A percentile compares a stretch with the other conserved stretches of the same genome.
Conservation (phyloP, 2,113 vertebrate genomes). For the Octodon degus region DNA sequence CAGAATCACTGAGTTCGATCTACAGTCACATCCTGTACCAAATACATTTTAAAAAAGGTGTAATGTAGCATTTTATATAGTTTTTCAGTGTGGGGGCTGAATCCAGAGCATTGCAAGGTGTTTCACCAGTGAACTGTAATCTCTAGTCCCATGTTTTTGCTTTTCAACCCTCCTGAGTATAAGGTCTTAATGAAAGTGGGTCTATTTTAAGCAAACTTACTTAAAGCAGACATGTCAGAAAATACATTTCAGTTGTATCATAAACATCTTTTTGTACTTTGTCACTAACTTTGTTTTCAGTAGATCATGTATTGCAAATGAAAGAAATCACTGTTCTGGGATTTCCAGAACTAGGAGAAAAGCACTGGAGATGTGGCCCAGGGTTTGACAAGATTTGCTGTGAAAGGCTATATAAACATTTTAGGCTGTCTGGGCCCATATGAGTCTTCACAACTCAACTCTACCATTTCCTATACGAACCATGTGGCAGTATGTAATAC, state of each 20-base stretch:
- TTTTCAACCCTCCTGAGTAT: background rate
- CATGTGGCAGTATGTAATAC: background rate
- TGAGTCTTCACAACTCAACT: background rate
- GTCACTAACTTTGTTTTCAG: background rate
- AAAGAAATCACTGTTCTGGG: background rate
- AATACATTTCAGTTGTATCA: background rate
- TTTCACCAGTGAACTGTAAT: background rate
- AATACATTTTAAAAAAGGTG: background rate
- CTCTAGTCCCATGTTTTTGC: background rate
- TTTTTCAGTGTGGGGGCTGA: background rate
- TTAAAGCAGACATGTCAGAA: background rate
- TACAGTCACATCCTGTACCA: no score
- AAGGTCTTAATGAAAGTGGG: background rate
- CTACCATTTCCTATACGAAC: background rate
- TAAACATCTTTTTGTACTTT: background rate
- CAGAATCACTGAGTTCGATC: no score
- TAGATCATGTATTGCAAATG: background rate
- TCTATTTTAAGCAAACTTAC: conserved; percentile 6
- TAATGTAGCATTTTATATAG: background rate
- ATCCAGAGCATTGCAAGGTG: background rate
- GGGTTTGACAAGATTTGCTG: background rate
- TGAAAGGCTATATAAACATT: background rate
- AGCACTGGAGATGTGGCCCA: background rate
- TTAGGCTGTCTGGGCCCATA: background rate
- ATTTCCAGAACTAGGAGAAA: background rate